Evolutionary conservation across 2,113 vertebrate genomes (phyloP).

Genomic region (Platichthys flesus): DNA sequence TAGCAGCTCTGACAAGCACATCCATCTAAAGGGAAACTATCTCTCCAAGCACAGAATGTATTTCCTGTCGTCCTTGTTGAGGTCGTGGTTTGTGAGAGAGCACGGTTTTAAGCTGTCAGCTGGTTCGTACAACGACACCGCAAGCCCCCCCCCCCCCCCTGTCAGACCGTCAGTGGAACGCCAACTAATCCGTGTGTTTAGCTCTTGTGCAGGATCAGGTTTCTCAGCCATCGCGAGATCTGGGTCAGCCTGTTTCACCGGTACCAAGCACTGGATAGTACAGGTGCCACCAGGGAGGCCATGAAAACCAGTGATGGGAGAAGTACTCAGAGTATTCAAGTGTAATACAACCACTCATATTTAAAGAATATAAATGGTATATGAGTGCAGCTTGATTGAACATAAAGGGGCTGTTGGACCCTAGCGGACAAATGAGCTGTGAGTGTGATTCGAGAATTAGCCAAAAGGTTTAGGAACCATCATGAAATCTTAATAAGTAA

Average conservation of each 20-base stretch:
- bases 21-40: conserved; percentile 26
- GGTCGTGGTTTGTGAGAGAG: neutral
- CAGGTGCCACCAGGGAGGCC: neutral
- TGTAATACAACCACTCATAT: neutral
- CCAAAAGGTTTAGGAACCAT: too few species aligned
- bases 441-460: too few species aligned
- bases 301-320: too few species aligned
- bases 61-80: neutral
- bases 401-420: too few species aligned
- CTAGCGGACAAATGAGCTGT: too few species aligned
- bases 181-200: conserved; percentile 65
- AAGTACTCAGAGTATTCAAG: neutral
- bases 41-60: neutral
- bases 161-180: conserved; percentile 54
- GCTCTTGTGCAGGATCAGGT: conserved; percentile 65
- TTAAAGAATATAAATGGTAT: too few species aligned
- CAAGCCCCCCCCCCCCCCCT: too few species aligned
- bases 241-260: conserved; percentile 58
- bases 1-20: conserved; percentile 26
- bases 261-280: conserved; percentile 8
- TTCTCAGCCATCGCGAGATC: conserved; percentile 59
- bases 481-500: too few species aligned
- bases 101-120: conserved; percentile 23
- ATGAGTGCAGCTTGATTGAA: too few species aligned
- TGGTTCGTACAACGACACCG: conserved; percentile 4